These are phyloP conservation scores for Benthosema pterotum DNA, from an alignment of 2,797 vertebrate species.

Conservation along the genomic window DNA sequence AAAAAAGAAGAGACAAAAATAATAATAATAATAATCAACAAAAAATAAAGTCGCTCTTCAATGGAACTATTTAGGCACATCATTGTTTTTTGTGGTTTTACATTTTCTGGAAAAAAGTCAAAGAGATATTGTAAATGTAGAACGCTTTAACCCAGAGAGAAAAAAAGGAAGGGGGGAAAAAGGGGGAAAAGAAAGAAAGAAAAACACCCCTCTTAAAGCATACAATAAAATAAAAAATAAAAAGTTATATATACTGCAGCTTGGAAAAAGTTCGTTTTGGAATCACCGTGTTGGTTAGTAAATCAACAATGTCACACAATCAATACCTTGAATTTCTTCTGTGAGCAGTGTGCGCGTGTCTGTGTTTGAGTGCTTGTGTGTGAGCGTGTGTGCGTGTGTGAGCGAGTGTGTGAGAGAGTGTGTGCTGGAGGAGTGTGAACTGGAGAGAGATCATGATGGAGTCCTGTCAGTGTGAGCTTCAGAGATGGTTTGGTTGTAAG, in stretches of 20 bases:
- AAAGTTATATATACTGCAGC: conserved; percentile 54
- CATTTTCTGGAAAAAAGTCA: conserved; percentile 81
- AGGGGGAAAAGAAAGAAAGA: conserved; percentile 11
- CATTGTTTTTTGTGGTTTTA: conserved; percentile 83
- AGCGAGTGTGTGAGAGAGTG: conserved; percentile 14
- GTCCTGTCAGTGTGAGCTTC: too few relatives aligned
- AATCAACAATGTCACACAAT: conserved; percentile 65
- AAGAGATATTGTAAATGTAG: conserved; percentile 72
- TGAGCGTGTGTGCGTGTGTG: conserved; percentile 4
- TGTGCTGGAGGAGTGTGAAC: not conserved
- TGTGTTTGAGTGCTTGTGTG: not conserved
- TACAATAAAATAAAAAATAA: conserved; percentile 54
- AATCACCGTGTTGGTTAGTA: conserved; percentile 72
- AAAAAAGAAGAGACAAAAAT: conserved; percentile 30
- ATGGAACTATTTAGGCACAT: conserved; percentile 87
- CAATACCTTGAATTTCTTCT: conserved; percentile 48
- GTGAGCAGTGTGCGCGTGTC: conserved; percentile 12
- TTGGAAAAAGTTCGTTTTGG: conserved; percentile 70
- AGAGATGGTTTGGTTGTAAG: conserved; percentile 16
- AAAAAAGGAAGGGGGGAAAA: too few relatives aligned
- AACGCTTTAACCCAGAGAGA: conserved; percentile 70
- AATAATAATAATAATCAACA: too few relatives aligned
- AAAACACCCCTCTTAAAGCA: conserved; percentile 30
- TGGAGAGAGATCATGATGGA: too few relatives aligned
- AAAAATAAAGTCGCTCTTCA: conserved; percentile 66